Evolutionary conservation across 2,888 invertebrate genomes (phyloP), one percentile per base, ranked within the genome.

Genomic region (Parasteatoda lunata): DNA sequence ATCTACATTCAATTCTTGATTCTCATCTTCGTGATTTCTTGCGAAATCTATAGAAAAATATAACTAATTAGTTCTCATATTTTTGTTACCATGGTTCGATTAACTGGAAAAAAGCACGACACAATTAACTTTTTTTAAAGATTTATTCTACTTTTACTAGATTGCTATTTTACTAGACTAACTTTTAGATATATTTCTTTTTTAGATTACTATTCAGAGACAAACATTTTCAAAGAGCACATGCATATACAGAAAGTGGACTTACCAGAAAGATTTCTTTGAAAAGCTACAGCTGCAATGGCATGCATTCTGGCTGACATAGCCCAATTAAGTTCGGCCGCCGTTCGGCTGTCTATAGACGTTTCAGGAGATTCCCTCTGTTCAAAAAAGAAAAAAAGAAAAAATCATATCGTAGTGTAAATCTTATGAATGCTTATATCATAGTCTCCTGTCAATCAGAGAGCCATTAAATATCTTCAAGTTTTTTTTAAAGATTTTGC

Each of bases 1-100:
- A 90, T 97, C 97, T 0, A 98, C 97, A 79, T 96, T 95, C 91
- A 96, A 91, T 90, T 95, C 95, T 73, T 95, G 93, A 90, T 95
- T 95, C 81, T 94, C 94, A 90, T 96, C 96, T 89, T 96, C 96
- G 5, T 81, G 54, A 7, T 69, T 73, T 79, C 30, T 30, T 0
- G 75, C 54, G 65, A 68, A 78, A 48, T 83, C 82, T 52, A 70
- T 4, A 65, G 8, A n/a, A 64, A 54, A 78, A 52, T 64, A 45
- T 4, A 5, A n/a, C n/a, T 30, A 30, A 11, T 48, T 9, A 64
- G 6, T 6, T 59, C 30, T 15, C 7, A 52, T 45, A 73, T 47
- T 47, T 52, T 73, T 73, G 9, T 13, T 4, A 9, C 11, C 3
- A 51, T 72, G 8, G 1, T 3, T 4, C 13, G 6, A n/a, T 72